Evolutionary conservation across 1,140 invertebrate species (phyloP), one percentile per base, ranked within the genome.

Genomic region (Bombus ignitus): DNA sequence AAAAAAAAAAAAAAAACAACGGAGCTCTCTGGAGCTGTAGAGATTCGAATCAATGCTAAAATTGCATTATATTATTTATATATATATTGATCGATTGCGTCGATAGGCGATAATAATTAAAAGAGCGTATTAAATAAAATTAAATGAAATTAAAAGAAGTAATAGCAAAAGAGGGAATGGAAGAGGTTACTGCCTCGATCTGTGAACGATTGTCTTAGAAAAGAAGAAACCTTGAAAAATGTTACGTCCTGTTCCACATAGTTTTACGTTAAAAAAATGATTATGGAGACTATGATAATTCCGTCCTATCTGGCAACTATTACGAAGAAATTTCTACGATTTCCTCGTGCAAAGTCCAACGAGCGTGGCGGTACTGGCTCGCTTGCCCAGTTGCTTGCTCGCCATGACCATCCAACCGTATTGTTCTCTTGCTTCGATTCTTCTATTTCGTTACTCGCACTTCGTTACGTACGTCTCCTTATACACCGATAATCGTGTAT

Each of bases 401-500:
- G 90, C 86, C 85, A 85, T 91, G 86, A 81, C 77, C 87, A 85
- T 85, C 90, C 57, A 82, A 91, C 85, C 87, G 82, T 90, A 79
- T 35, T 81, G 35, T 79, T 88, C 81, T 77, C 68, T 62, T 66
- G 77, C 78, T 83, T 90, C 71, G 66, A 68, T 90, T 89, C 78
- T 81, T 81, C 65, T 74, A 35, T 84, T 83, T 68, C 35, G 80
- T 89, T 89, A 84, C 86, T 81, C 72, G 47, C 76, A 65, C 70
- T 88, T 74, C 78, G n/a, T 42, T 81, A 65, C 39, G 47, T 81
- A 65, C 39, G 47, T 28, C 4, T 8, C n/a, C 47, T 42, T 32
- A 1, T 10, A 47, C 28, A 22, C 68, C 25, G 0, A 39, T 22
- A 4, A 25, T 9, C 18, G 13, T 0, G 39, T 0, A 10, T 42